Percentiles rank a stretch among this genome's conserved stretches.
Evolutionary conservation across 2,113 vertebrate genomes (phyloP).

Genomic region (Tyrannus savana): DNA sequence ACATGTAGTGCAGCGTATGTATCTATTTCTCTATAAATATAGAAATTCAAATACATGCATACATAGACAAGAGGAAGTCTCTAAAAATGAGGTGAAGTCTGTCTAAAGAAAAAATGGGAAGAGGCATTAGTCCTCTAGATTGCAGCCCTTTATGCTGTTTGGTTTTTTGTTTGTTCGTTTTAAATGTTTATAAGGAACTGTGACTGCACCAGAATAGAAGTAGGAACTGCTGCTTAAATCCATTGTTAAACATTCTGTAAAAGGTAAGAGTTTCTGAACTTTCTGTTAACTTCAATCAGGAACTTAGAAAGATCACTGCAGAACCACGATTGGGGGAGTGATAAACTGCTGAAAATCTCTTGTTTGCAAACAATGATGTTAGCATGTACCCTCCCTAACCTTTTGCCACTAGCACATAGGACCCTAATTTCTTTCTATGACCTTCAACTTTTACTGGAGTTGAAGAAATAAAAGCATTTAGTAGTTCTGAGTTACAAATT

Average conservation of each 20-base stretch:
- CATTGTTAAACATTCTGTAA: neutral
- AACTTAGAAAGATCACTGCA: neutral
- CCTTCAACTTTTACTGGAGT: neutral
- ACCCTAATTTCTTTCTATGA: neutral
- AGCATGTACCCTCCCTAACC: neutral
- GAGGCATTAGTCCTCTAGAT: neutral
- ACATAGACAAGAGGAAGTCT: neutral
- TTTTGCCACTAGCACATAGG: neutral
- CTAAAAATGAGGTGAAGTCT: neutral
- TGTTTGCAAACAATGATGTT: neutral
- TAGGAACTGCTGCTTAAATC: neutral
- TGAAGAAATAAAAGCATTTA: neutral
- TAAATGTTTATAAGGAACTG: neutral
- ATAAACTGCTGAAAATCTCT: neutral
- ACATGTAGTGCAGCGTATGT: neutral
- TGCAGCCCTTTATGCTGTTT: neutral
- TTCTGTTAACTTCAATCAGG: neutral
- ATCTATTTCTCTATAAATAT: neutral
- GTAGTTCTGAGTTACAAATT: neutral
- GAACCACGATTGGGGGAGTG: fast-evolving
- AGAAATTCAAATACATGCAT: neutral
- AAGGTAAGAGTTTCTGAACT: neutral
- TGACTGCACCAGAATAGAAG: neutral
- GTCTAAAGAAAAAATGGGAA: neutral
- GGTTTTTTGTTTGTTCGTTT: neutral